Conservation (phyloP, 1,140 invertebrate species). For the Zaprionus tsacasi region DNA sequence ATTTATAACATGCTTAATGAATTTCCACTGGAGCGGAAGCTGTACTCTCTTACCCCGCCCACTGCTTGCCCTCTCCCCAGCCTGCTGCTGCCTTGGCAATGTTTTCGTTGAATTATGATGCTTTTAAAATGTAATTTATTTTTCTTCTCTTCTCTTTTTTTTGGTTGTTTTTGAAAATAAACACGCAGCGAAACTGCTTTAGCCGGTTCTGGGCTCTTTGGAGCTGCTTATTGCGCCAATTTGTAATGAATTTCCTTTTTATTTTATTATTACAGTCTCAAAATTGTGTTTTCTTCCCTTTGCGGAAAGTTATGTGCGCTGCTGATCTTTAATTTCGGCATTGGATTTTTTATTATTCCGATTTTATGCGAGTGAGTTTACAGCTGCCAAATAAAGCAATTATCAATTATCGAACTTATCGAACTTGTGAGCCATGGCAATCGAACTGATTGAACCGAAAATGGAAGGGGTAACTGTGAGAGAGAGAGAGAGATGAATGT, state of each 20-base stretch:
- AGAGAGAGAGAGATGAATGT: slow-evolving; percentile 8
- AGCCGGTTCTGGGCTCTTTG: background rate
- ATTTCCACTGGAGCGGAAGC: slow-evolving; percentile 64
- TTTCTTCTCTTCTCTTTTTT: slow-evolving; percentile 49
- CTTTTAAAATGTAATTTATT: slow-evolving; percentile 81
- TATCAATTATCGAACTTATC: background rate
- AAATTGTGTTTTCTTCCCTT: slow-evolving; percentile 55
- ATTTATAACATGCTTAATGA: slow-evolving; percentile 81
- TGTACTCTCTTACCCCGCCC: background rate
- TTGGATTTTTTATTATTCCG: slow-evolving; percentile 48
- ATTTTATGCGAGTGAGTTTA: slow-evolving; percentile 46
- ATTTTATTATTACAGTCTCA: slow-evolving; percentile 78
- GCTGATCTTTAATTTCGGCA: slow-evolving; percentile 70
- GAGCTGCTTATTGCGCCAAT: slow-evolving; percentile 54
- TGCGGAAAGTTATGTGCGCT: slow-evolving; percentile 38
- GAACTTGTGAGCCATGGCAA: background rate
- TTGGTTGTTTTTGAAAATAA: slow-evolving; percentile 49
- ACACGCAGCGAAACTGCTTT: slow-evolving; percentile 56
- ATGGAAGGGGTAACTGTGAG: background rate
- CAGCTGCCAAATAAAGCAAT: background rate
- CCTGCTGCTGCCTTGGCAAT: slow-evolving; percentile 43
- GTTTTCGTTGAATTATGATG: slow-evolving; percentile 82
- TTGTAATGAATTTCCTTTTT: slow-evolving; percentile 79
- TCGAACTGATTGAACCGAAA: slow-evolving; percentile 5
- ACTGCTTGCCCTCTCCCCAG: slow-evolving; percentile 14